Evolutionary conservation across 2,888 invertebrate genomes (phyloP).

Genomic region (Sylvicola fuscatus): DNA sequence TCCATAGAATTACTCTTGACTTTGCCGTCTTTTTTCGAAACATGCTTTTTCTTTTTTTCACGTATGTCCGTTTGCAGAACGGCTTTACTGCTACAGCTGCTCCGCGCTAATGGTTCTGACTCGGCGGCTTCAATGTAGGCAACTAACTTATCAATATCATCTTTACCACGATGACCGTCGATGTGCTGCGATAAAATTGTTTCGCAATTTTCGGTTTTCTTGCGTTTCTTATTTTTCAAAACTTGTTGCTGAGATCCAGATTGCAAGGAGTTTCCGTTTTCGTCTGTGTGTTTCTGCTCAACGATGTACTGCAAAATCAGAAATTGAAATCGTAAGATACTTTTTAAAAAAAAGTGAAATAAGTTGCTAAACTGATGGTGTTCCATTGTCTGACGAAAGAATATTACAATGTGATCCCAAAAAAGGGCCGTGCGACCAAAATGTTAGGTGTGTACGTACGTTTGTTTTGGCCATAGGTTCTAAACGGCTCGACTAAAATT

Average conservation of each 20-base stretch:
- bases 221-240: slow-evolving; percentile 34
- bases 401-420: too few species aligned
- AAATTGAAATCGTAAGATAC: too few species aligned
- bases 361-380: too few species aligned
- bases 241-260: slow-evolving; percentile 15
- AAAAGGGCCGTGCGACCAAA: too few species aligned
- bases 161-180: slow-evolving; percentile 59
- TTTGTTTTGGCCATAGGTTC: too few species aligned
- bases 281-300: slow-evolving; percentile 31
- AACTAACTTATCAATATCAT: slow-evolving; percentile 54
- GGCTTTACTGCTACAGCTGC: background rate
- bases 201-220: slow-evolving; percentile 28
- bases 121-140: slow-evolving; percentile 50
- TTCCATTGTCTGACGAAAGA: too few species aligned
- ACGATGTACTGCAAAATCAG: too few species aligned
- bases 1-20: slow-evolving; percentile 58
- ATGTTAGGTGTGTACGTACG: too few species aligned
- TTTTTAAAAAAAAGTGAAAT: too few species aligned
- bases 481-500: too few species aligned
- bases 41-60: slow-evolving; percentile 27
- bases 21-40: slow-evolving; percentile 15
- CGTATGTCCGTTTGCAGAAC: slow-evolving; percentile 22
- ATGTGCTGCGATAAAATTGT: slow-evolving; percentile 33
- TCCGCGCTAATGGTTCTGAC: slow-evolving; percentile 11
- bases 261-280: slow-evolving; percentile 58